phyloP scores from a whole-genome alignment of 1,140 invertebrate genomes.

The Drosophila tropicalis region DNA sequence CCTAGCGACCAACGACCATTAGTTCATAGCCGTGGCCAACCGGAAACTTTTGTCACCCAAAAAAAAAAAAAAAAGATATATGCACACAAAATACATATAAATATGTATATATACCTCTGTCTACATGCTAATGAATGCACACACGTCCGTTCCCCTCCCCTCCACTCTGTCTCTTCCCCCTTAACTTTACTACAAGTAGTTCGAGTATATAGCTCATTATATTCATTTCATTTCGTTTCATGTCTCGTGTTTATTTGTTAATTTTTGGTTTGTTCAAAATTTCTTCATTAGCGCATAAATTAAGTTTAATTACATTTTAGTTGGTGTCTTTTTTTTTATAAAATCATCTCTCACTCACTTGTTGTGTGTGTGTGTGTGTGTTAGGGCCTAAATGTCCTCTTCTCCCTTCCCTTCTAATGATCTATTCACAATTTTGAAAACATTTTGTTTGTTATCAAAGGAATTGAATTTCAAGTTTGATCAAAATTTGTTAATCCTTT shows the following conservation, averaged over 20 bases:
- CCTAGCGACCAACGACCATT: conserved; percentile 47
- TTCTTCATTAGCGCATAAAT: conserved; percentile 81
- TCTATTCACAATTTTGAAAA: no score
- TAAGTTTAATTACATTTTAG: conserved; percentile 80
- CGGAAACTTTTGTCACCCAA: conserved; percentile 78
- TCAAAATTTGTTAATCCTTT: no score
- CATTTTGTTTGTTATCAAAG: no score
- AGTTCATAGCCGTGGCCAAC: conserved; percentile 74
- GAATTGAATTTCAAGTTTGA: no score
- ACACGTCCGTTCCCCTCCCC: conserved; percentile 32
- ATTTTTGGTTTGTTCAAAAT: conserved; percentile 67
- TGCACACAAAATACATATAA: not conserved
- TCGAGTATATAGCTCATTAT: conserved; percentile 19
- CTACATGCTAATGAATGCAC: conserved; percentile 70
- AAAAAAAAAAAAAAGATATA: conserved; percentile 38
- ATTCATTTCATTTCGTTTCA: conserved; percentile 37
- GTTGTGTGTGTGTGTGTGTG: not conserved
- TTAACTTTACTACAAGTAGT: no score
- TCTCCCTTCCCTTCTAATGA: no score
- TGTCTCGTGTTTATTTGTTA: conserved; percentile 70
- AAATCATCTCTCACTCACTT: conserved; percentile 34
- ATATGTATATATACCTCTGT: not conserved
- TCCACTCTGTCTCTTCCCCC: conserved; percentile 13
- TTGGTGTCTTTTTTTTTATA: conserved; percentile 74
- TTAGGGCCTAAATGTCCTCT: no score